Base-by-base conservation (phyloP, 1,140 invertebrate genomes). In the Solenopsis fugax region DNA sequence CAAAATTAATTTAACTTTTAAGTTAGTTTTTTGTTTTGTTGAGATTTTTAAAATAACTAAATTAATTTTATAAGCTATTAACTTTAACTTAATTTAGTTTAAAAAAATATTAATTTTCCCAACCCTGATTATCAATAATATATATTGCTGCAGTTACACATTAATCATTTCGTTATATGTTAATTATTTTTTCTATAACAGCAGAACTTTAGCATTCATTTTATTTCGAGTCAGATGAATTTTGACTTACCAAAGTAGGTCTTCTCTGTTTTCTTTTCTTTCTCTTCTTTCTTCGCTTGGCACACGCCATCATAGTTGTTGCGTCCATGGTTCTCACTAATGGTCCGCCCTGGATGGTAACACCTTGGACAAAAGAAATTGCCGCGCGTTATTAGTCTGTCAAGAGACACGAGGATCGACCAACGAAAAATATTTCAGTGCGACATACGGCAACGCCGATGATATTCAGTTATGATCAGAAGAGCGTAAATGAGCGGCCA, bases 261-360 rank as follows among this genome's bases (percentile, higher is more conserved):
- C 92, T 92, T 88, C 89, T 93, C 67, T 92, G 92, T 90, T 93
- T 95, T 93, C 92, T 95, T 91, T 92, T 93, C 87, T 92, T 95
- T 91, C 92, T 95, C 90, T 95, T 95, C 91, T 93, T 95, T 78
- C 89, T 94, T 91, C 94, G 93, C 86, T 94, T 95, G 89, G 92
- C 89, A 82, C 88, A 93, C 50, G 90, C 91, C 78, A 88, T 89
- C 62, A 90, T 87, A 72, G 89, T 78, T 41, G 91, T 73, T 58
- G 92, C 82, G 52, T 93, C 93, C 80, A 87, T 93, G 84, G 89
- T 94, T 90, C 94, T 93, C 85, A 94, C 91, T 91, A 95, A 95
- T 54, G 93, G 91, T 24, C 93, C 94, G 69, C 93, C 89, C 92
- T 94, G 94, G 87, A 95, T 93, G 76, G 94, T 94, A 87, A 95